Evolutionary conservation across 2,888 invertebrate genomes (phyloP), one percentile per base, ranked within the genome.

Genomic region (Clepsis dumicolana): DNA sequence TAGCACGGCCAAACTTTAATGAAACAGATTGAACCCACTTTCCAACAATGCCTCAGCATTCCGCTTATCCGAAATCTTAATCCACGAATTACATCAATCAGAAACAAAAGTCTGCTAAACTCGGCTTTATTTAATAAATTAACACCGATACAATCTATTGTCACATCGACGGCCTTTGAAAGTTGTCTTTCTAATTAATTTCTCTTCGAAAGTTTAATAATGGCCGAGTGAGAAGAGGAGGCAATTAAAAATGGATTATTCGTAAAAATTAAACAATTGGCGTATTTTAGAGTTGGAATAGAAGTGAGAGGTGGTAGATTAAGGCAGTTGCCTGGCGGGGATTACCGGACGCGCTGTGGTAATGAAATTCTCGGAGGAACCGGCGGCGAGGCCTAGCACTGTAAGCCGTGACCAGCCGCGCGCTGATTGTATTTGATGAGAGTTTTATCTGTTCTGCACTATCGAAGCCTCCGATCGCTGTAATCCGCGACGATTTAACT

Each of bases 211-310:
- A 89, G 85, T 89, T 88, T 86, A 86, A 90, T 89, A 88, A 88
- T 84, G 79, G 80, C 76, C 80, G 80, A 82, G 79, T 80, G 77
- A 81, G 80, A 82, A 86, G 60, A 62, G 41, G 44, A 66, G 86
- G 87, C 90, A 92, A 93, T 93, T 91, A 91, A 93, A 93, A 91
- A 80, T 83, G 91, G 93, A 93, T 93, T 92, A 93, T 87, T 86
- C 78, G 85, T 89, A 90, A 92, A 91, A 91, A 90, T 88, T 83
- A 88, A 87, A 82, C 84, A 86, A 92, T 86, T 88, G 83, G 84
- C 81, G 82, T 84, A 83, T 90, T 91, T 86, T 85, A 86, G 88
- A 90, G 88, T 91, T 77, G 85, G 83, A 89, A 90, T 92, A 87
- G 88, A 87, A 90, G 83, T 79, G 82, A 81, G 83, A 86, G 88